Conservation (phyloP, 2,113 vertebrate genomes). For the Cebus imitator region DNA sequence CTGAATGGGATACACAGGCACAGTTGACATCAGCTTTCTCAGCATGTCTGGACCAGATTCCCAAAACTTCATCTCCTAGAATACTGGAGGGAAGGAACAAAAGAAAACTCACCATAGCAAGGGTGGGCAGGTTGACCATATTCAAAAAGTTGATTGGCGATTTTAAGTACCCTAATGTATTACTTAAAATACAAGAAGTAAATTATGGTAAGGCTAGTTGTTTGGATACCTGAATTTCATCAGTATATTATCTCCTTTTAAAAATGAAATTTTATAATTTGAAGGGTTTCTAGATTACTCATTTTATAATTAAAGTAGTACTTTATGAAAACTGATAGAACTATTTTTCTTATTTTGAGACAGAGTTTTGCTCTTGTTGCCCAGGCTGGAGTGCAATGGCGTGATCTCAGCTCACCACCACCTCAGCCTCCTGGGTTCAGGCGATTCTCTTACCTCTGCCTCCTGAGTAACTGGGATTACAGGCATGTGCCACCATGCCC, state of each 20-base stretch:
- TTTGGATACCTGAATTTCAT: neutral
- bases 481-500: too few relatives aligned
- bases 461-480: too few relatives aligned
- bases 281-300: neutral
- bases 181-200: neutral
- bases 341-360: neutral
- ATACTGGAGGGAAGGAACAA: conserved; percentile 86
- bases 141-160: neutral
- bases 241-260: neutral
- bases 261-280: neutral
- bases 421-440: too few relatives aligned
- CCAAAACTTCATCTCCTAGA: conserved; percentile 95
- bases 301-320: neutral
- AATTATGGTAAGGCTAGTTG: neutral
- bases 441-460: too few relatives aligned
- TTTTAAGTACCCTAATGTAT: neutral
- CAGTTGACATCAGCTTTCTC: conserved; percentile 97
- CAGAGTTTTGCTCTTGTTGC: too few relatives aligned
- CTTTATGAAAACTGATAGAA: neutral
- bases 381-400: too few relatives aligned
- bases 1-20: conserved; percentile 97
- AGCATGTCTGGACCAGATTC: conserved; percentile 97
- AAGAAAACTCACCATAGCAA: conserved; percentile 17
- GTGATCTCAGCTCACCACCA: too few relatives aligned
- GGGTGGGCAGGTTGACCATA: neutral